Base-by-base conservation (phyloP, 2,888 invertebrate species). In the Yponomeuta evonymella region DNA sequence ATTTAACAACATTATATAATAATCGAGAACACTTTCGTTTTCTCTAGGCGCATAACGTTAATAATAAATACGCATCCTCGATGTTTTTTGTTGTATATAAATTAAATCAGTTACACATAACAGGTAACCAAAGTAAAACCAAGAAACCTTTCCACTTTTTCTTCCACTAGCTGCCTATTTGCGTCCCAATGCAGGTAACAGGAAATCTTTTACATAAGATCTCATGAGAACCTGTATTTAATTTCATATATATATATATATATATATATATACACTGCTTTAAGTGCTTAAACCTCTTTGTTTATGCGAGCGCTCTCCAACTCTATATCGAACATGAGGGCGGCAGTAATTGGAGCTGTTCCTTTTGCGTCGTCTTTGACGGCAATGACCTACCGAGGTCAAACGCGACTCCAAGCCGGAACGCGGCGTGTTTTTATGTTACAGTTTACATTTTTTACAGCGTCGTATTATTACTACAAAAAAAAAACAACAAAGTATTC, bases 301-400 rank as follows among this genome's bases (percentile, higher is more conserved):
- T 58, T 58, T 58, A 58, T 15, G 15, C 51, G 51, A 15, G 15
- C 15, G 1, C 51, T 58, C 51, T 58, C 15, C 51, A 15, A 15
- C 15, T 58, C 51, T 58, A 58, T 12, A 58, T 58, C 51, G 51
- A 15, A 15, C 51, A 58, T 58, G 30, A 65, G 29, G 33, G 33
- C 65, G 30, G 68, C 23, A 11, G 48, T 68, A 68, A 51, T 51
- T 51, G 68, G 48, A 3, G 68, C 48, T 68, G 48, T 30, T 30
- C 68, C 58, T 68, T 68, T 68, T 68, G 30, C 23, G 12, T 29
- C 30, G 74, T 74, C 75, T 88, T 89, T 84, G 74, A 75, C 80
- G 87, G 74, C 87, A 90, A 86, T 82, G 88, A 90, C 89, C 90
- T 75, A 30, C 11, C 86, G 79, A 89, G 90, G 89, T 62, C 71